phyloP scores from a whole-genome alignment of 2,113 vertebrate species.

The Seriola aureovittata region DNA sequence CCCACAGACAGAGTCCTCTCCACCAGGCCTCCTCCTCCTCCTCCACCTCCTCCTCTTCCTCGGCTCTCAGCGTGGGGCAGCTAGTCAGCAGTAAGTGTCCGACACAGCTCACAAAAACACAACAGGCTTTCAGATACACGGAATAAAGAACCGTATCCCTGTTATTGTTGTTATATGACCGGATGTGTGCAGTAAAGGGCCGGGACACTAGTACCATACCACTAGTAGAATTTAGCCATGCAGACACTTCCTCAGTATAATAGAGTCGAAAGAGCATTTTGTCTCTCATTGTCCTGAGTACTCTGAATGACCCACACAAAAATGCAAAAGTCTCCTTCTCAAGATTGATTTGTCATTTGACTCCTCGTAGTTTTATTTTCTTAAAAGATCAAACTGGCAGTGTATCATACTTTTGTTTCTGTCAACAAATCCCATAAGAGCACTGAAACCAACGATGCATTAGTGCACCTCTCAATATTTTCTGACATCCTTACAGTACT shows the following conservation, averaged over 20 bases:
- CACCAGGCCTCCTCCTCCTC: constrained; percentile 95
- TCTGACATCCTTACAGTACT: neutral
- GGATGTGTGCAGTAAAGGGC: neutral
- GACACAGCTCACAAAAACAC: constrained; percentile 27
- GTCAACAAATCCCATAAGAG: neutral
- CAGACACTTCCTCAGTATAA: too few species aligned
- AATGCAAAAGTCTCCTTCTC: too few species aligned
- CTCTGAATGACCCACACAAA: too few species aligned
- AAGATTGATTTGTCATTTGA: too few species aligned
- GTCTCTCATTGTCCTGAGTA: too few species aligned
- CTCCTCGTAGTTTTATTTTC: too few species aligned
- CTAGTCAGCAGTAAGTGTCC: constrained; percentile 99
- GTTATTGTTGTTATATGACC: neutral
- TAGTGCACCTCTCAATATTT: neutral
- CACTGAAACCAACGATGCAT: neutral
- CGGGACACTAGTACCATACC: neutral
- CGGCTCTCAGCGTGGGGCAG: constrained; percentile 98
- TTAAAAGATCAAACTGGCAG: too few species aligned
- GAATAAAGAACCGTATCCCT: neutral
- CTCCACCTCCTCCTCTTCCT: constrained; percentile 96
- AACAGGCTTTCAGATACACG: constrained; percentile 19
- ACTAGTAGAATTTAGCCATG: too few species aligned
- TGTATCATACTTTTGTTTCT: neutral
- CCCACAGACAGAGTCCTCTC: constrained; percentile 94
- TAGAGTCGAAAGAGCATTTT: too few species aligned